phyloP scores from a whole-genome alignment of 2,797 vertebrate genomes.

The Natrix natrix region DNA sequence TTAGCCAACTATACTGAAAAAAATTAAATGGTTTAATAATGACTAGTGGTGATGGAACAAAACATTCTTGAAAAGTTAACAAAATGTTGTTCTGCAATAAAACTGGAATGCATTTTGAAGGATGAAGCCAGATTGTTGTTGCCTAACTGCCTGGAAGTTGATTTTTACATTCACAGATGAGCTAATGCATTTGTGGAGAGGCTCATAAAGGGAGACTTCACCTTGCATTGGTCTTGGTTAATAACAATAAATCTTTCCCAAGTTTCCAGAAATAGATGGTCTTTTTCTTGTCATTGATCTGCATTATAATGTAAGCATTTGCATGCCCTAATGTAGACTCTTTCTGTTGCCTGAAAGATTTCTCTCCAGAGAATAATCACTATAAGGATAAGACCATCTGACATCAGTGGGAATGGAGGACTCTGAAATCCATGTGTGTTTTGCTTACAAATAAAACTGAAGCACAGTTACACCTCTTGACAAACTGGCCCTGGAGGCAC shows the following conservation, averaged over 20 bases:
- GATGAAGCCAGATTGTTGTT: slow-evolving; percentile 61
- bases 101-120: slow-evolving; percentile 56
- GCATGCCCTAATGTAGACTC: slow-evolving; percentile 54
- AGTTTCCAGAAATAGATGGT: slow-evolving; percentile 74
- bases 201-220: slow-evolving; percentile 65
- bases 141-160: slow-evolving; percentile 58
- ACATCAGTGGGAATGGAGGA: slow-evolving; percentile 23
- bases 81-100: slow-evolving; percentile 54
- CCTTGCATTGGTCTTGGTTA: slow-evolving; percentile 69
- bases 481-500: slow-evolving; percentile 16
- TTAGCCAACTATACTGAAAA: slow-evolving; percentile 34
- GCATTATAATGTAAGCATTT: slow-evolving; percentile 68
- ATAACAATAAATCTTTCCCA: slow-evolving; percentile 65
- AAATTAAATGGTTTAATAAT: slow-evolving; percentile 48
- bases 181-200: slow-evolving; percentile 60
- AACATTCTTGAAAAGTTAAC: slow-evolving; percentile 63
- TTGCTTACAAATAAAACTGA: slow-evolving; percentile 4
- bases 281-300: slow-evolving; percentile 72
- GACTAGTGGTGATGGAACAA: slow-evolving; percentile 46
- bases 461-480: slow-evolving; percentile 7
- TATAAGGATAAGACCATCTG: slow-evolving; percentile 23
- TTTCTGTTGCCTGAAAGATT: slow-evolving; percentile 48
- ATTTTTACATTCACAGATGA: slow-evolving; percentile 66
- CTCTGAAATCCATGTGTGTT: slow-evolving; percentile 1
- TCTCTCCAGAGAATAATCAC: slow-evolving; percentile 46